Evolutionary conservation across 30 jellyfish, hydroid and myxozoan species (phyloP).

Genomic region (Aurelia coerulea): DNA sequence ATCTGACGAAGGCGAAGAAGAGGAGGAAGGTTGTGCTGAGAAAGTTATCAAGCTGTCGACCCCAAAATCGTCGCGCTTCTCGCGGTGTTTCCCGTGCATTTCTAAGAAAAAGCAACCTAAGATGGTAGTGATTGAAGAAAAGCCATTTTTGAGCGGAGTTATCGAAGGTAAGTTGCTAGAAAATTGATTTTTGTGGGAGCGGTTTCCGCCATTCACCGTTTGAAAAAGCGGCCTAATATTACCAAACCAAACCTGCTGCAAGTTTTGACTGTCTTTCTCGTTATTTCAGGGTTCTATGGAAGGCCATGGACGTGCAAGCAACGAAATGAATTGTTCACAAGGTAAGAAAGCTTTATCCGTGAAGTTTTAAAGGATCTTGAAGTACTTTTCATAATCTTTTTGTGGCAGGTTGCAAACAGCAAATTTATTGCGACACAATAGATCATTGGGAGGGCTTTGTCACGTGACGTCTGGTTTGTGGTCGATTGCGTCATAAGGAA

Average conservation of each 20-base stretch:
- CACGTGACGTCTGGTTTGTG: conserved; percentile 72
- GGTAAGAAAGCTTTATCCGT: conserved; percentile 48
- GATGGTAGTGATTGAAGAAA: conserved; percentile 94
- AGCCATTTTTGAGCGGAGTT: conserved; percentile 90
- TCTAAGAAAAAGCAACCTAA: conserved; percentile 2
- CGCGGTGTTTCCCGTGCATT: conserved; percentile 77
- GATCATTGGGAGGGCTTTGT: conserved; percentile 5
- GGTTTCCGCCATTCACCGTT: conserved; percentile 7
- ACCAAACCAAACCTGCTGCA: conserved; percentile 1
- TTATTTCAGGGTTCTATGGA: conserved; percentile 93
- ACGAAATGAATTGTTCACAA: conserved; percentile 84
- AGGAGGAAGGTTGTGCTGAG: neutral
- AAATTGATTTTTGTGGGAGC: neutral
- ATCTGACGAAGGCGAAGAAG: neutral
- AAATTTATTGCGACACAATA: conserved; percentile 43
- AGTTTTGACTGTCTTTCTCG: neutral
- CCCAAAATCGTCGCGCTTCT: neutral
- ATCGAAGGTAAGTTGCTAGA: conserved; percentile 83
- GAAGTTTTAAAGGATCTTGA: too few species aligned
- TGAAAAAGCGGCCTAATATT: conserved; percentile 24
- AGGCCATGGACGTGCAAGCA: conserved; percentile 99
- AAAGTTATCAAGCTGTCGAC: conserved; percentile 48
- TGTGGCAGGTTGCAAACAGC: conserved; percentile 11
- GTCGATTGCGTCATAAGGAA: neutral
- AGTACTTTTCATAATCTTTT: too few species aligned